Evolutionary conservation across 2,797 vertebrate genomes (phyloP).

Genomic region (Nothura maculosa): DNA sequence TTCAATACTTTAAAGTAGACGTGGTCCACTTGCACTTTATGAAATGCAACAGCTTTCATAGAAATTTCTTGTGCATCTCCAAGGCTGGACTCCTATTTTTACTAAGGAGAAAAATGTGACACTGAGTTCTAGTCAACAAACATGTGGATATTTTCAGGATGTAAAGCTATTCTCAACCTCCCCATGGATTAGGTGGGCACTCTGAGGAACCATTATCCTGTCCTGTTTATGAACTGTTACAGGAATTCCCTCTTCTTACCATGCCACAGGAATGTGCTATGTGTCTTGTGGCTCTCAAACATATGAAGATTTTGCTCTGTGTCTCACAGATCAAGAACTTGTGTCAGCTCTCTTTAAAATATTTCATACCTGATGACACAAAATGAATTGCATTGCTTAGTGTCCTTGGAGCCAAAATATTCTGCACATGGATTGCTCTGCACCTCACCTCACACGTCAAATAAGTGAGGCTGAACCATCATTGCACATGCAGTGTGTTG

Average conservation of each 20-base stretch:
- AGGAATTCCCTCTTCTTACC: not conserved
- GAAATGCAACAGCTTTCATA: not conserved
- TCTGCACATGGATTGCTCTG: not conserved
- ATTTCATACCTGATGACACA: not conserved
- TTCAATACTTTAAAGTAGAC: not conserved
- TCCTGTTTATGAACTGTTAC: not conserved
- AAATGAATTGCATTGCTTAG: not conserved
- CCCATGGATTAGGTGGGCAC: not conserved
- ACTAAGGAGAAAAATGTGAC: not conserved
- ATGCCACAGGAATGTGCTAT: not conserved
- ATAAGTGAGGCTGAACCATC: not conserved
- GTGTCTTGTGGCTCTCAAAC: not conserved
- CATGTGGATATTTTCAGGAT: not conserved
- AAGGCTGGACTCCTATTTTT: not conserved
- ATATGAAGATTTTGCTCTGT: not conserved
- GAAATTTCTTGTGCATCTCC: not conserved
- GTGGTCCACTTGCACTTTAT: not conserved
- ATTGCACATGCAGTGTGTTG: not conserved
- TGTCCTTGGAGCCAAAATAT: not conserved
- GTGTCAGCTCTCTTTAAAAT: not conserved
- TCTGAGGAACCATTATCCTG: not conserved
- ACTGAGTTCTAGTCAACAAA: not conserved
- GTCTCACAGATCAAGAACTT: not conserved
- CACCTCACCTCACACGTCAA: not conserved
- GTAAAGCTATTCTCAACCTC: not conserved